Conservation (phyloP, 2,113 vertebrate species). For the Poecile atricapillus region DNA sequence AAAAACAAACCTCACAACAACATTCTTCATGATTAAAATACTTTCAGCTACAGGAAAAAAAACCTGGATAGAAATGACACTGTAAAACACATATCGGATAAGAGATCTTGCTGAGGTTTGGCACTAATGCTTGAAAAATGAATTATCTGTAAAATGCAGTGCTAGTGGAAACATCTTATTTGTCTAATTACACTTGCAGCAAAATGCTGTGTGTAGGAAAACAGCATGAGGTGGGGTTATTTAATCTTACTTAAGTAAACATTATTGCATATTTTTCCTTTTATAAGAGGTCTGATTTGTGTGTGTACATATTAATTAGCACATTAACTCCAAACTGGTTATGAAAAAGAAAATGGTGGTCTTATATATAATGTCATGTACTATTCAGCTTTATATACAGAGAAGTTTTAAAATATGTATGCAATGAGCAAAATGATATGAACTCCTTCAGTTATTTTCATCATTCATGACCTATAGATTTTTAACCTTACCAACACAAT, state of each 20-base stretch:
- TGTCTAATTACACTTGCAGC: constrained; percentile 11
- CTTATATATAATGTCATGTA: constrained; percentile 22
- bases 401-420: constrained; percentile 53
- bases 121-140: neutral
- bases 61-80: neutral
- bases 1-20: neutral
- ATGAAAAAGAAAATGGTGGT: neutral
- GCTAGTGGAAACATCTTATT: neutral
- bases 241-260: neutral
- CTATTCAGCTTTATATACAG: constrained; percentile 19
- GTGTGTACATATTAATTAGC: neutral
- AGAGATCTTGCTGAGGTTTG: neutral
- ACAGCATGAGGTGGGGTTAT: neutral
- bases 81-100: neutral
- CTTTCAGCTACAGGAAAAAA: neutral
- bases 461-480: constrained; percentile 26
- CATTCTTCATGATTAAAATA: neutral
- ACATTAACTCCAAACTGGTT: neutral
- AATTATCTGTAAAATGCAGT: constrained; percentile 5
- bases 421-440: constrained; percentile 22
- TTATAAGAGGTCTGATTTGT: neutral
- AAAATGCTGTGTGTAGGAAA: neutral
- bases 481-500: constrained; percentile 54
- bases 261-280: neutral
- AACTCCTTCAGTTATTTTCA: constrained; percentile 58